Conservation (phyloP, 2,797 vertebrate genomes). For the Crax fasciolata region DNA sequence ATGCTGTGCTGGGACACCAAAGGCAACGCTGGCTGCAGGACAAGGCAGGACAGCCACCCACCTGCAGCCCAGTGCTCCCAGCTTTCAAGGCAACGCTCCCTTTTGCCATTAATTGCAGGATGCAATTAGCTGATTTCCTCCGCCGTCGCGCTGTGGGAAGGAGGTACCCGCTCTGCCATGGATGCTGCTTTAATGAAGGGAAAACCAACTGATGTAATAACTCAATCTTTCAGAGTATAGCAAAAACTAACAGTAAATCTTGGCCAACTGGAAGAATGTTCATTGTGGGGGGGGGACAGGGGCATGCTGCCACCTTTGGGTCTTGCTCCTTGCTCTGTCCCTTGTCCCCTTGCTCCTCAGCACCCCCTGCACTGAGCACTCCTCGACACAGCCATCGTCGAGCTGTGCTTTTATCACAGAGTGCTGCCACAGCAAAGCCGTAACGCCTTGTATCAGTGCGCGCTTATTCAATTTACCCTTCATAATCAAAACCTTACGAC, state of each 20-base stretch:
- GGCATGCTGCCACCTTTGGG: too few relatives aligned
- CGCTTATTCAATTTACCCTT: neutral
- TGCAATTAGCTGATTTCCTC: neutral
- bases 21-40: neutral
- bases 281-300: accelerated
- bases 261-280: neutral
- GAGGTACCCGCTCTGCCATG: accelerated
- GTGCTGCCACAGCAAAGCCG: neutral
- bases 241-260: accelerated
- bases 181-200: accelerated
- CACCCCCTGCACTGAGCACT: neutral
- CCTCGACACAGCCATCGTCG: neutral
- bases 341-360: neutral
- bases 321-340: neutral
- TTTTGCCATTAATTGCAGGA: neutral
- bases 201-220: accelerated
- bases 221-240: neutral
- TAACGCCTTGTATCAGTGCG: too few relatives aligned
- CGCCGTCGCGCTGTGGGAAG: accelerated
- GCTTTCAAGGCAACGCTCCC: neutral
- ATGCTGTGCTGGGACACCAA: neutral
- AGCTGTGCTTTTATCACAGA: neutral
- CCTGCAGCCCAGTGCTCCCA: neutral
- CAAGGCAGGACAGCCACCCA: neutral
- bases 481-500: neutral